These are phyloP conservation scores for Myotis brandtii DNA, from an alignment of 2,113 vertebrate species.

Conservation along the genomic window DNA sequence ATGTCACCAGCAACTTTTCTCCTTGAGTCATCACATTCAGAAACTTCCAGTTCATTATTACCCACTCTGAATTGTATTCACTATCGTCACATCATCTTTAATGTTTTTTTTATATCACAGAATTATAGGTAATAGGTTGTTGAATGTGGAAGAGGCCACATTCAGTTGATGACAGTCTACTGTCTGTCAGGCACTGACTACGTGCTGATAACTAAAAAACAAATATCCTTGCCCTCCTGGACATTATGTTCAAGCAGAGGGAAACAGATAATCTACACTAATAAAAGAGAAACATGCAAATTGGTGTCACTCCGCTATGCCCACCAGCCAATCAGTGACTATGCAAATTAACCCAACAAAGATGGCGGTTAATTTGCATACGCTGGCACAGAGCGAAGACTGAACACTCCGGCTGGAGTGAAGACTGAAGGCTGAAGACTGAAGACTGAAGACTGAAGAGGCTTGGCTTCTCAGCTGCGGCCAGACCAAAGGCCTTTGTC, in stretches of 20 bases:
- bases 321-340: no score
- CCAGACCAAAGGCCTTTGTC: no score
- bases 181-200: background rate
- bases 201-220: background rate
- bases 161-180: background rate
- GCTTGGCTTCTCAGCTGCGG: no score
- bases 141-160: background rate
- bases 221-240: background rate
- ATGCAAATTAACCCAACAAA: no score
- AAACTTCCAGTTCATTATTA: background rate
- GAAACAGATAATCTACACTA: background rate
- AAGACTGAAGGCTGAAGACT: no score
- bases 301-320: no score
- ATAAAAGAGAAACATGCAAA: no score
- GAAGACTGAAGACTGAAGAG: no score
- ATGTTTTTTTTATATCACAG: background rate
- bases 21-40: background rate
- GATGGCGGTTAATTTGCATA: no score
- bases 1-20: background rate
- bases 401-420: no score
- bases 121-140: background rate
- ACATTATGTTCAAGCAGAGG: background rate
- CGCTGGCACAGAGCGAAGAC: no score
- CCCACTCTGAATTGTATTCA: background rate
- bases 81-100: background rate